These are phyloP conservation scores for Oncopeltus fasciatus DNA, from an alignment of 1,140 invertebrate genomes.

Conservation along the genomic window DNA sequence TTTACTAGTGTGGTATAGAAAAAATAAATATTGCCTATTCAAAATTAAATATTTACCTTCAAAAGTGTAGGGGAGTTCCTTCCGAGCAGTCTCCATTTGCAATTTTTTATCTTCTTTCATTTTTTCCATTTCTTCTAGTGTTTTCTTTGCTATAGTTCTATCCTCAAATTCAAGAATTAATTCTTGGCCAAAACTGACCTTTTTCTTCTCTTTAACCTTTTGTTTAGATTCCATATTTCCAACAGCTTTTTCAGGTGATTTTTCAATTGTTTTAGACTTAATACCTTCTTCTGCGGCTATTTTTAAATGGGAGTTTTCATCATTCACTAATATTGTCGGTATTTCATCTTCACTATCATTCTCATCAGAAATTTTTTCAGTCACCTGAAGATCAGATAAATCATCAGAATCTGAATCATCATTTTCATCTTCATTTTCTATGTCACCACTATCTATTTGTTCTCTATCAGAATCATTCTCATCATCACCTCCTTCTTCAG, in stretches of 20 bases:
- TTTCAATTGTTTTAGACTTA: neutral
- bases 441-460: constrained; percentile 27
- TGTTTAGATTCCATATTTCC: neutral
- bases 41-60: constrained; percentile 31
- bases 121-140: constrained; percentile 25
- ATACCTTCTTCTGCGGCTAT: neutral
- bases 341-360: constrained; percentile 27
- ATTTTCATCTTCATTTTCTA: constrained; percentile 24
- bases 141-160: constrained; percentile 21
- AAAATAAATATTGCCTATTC: too few species aligned
- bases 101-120: constrained; percentile 33
- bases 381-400: constrained; percentile 22
- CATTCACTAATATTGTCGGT: constrained; percentile 12
- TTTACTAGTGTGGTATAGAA: too few species aligned
- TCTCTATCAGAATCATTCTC: constrained; percentile 10
- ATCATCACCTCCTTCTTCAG: constrained; percentile 28
- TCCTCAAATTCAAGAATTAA: constrained; percentile 9
- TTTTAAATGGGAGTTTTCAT: neutral
- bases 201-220: constrained; percentile 21
- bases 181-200: constrained; percentile 14
- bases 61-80: constrained; percentile 56
- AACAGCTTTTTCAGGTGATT: neutral
- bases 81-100: constrained; percentile 41
- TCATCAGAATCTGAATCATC: constrained; percentile 23
- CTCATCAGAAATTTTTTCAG: constrained; percentile 27